Evolutionary conservation across 2,888 invertebrate genomes (phyloP), one percentile per base, ranked within the genome.

Genomic region (Ypsolopha scabrella): DNA sequence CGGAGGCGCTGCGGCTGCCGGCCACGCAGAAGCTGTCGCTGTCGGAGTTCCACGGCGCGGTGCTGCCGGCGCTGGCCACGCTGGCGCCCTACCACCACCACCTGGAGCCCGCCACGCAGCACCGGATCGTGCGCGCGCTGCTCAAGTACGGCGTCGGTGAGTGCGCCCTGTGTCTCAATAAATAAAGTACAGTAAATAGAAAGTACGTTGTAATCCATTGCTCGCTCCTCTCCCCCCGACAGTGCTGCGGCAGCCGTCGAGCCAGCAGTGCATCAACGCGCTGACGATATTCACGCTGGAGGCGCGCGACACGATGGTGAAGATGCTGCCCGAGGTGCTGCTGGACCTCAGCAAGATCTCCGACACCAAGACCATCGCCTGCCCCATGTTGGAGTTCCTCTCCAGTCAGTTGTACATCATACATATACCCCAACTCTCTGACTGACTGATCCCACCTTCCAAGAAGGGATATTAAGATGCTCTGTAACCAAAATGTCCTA

Each of bases 371-470:
- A 89, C 92, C 61, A 95, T 98, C 73, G 97, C 98, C 46, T 93
- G 96, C 63, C 96, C 98, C 24, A 94, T 98, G 66, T 87, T 98
- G 57, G 98, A 98, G 75, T 98, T 98, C 80, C 83, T 98, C 35
- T 97, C 97, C 51, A 95, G 96, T 96, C 72, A 89, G 92, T 88
- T 7, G 6, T 13, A 44, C 24, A 14, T 13, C 34, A 11, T 13
- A 44, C 24, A 14, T 13, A 13, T 4, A 24, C 4, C 24, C 2
- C 4, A 24, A n/a, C n/a, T n/a, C n/a, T n/a, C n/a, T n/a, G n/a
- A n/a, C n/a, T n/a, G n/a, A n/a, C n/a, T n/a, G n/a, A n/a, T n/a
- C n/a, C n/a, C n/a, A n/a, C n/a, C n/a, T n/a, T n/a, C n/a, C n/a
- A n/a, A n/a, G n/a, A n/a, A n/a, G n/a, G n/a, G n/a, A n/a, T n/a